Evolutionary conservation across 2,888 invertebrate genomes (phyloP), one percentile per base, ranked within the genome.

Genomic region (Torymus aiolomorphi): DNA sequence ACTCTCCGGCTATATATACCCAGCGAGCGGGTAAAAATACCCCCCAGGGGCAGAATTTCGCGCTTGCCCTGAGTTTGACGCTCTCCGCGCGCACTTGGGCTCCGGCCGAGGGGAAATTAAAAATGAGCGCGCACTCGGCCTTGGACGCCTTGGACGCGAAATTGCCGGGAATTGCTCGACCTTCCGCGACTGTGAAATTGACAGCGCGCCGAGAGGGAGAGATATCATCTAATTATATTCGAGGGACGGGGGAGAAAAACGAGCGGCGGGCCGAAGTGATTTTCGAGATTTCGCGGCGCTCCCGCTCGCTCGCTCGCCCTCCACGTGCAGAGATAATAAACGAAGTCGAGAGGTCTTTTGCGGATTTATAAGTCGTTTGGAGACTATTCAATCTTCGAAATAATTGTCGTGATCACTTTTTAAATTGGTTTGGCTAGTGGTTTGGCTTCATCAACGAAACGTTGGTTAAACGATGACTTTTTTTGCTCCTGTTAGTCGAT

Each of bases 191-290:
- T 54, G 4, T 13, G 63, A 76, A 76, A 76, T 76, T 61, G 76
- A 69, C 54, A 56, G 65, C 8, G 56, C 4, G 8, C 31, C 31
- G 31, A 14, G 42, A 20, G 66, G 66, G 66, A 62, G 62, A 49
- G 54, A 69, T 62, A 56, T 56, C 18, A 69, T 70, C 62, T 70
- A 69, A 76, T 70, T 70, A 76, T 62, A 49, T 56, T 69, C 42
- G 76, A 57, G 57, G 31, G 31, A 31, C 31, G 31, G 54, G 69
- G 42, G 42, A 20, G 52, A n/a, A 31, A 63, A 51, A 59, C 18
- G 51, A n/a, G 5, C 11, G 11, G 57, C 59, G 14, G 31, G 31
- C 31, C 31, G 31, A 31, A 70, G 18, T 20, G 65, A 75, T 59
- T 75, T 73, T 73, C 54, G 13, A 13, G 0, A 42, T 56, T 62